Percentiles rank a stretch among this genome's conserved stretches.
phyloP scores from a whole-genome alignment of 2,888 invertebrate genomes.

The Ophioninae sp. region DNA sequence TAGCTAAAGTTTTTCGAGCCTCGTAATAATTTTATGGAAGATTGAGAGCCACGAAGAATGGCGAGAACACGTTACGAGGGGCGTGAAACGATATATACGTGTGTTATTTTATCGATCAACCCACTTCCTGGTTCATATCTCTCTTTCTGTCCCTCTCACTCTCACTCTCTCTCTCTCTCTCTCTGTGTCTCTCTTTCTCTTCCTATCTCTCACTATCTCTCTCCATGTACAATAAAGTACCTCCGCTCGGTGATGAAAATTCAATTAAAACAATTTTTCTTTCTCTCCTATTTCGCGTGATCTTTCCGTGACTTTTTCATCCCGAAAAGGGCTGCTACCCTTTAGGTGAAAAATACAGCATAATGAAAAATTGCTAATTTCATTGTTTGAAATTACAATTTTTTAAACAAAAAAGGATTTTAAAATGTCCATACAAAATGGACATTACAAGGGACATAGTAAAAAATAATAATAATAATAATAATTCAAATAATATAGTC shows the following conservation, averaged over 20 bases:
- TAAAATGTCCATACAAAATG: no score
- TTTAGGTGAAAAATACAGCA: not conserved
- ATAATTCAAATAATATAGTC: no score
- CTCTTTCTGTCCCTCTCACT: conserved; percentile 7
- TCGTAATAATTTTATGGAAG: conserved; percentile 55
- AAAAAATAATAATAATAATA: no score
- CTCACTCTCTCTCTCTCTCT: conserved; percentile 7
- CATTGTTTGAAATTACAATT: no score
- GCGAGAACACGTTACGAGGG: conserved; percentile 29
- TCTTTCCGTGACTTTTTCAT: not conserved
- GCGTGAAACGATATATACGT: conserved; percentile 16
- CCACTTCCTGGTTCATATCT: conserved; percentile 39
- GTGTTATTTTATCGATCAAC: conserved; percentile 53
- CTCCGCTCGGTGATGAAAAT: conserved; percentile 33
- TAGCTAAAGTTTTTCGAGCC: conserved; percentile 21
- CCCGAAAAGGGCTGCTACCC: not conserved
- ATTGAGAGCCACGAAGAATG: conserved; percentile 34
- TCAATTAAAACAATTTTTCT: conserved; percentile 45
- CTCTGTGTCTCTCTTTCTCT: conserved; percentile 18
- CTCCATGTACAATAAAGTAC: not conserved
- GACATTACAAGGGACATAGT: no score
- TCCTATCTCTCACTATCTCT: not conserved
- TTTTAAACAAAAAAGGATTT: no score
- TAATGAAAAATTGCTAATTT: no score
- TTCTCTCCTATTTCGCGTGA: conserved; percentile 28